Percentiles rank a stretch among this genome's conserved stretches.
Conservation (phyloP, 2,888 invertebrate genomes). For the Stramonita haemastoma region DNA sequence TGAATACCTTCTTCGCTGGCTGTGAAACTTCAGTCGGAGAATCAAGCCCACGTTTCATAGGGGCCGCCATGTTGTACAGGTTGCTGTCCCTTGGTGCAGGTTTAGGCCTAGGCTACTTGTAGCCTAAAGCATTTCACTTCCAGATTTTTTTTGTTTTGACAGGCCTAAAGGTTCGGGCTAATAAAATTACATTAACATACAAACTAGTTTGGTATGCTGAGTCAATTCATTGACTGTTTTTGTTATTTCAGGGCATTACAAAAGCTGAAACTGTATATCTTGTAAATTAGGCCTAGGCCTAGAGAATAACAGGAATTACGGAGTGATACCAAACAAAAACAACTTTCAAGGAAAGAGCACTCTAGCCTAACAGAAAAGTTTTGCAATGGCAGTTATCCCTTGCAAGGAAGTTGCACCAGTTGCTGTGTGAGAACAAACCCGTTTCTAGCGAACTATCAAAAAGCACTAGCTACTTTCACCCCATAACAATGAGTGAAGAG, state of each 20-base stretch:
- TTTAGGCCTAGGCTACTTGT: too few relatives aligned
- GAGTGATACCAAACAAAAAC: not conserved
- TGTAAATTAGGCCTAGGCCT: too few relatives aligned
- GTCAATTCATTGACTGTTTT: too few relatives aligned
- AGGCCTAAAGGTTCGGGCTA: too few relatives aligned
- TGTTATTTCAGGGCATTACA: too few relatives aligned
- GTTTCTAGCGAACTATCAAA: not conserved
- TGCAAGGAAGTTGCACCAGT: not conserved
- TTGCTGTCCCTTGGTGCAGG: not conserved
- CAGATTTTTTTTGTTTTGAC: too few relatives aligned
- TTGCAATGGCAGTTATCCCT: not conserved
- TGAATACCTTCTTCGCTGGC: constrained; percentile 44
- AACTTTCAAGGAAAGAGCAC: not conserved
- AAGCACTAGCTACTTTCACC: not conserved
- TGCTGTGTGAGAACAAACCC: not conserved
- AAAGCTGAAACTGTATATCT: too few relatives aligned
- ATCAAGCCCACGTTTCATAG: constrained; percentile 53
- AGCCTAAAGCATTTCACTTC: too few relatives aligned
- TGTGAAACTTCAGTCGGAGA: not conserved
- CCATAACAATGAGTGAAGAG: constrained; percentile 21
- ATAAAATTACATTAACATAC: too few relatives aligned
- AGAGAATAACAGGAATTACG: not conserved
- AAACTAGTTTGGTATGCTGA: too few relatives aligned
- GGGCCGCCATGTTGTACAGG: constrained; percentile 57
- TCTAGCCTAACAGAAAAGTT: not conserved